phyloP scores from a whole-genome alignment of 2,797 vertebrate species.

The Poeciliopsis infans region DNA sequence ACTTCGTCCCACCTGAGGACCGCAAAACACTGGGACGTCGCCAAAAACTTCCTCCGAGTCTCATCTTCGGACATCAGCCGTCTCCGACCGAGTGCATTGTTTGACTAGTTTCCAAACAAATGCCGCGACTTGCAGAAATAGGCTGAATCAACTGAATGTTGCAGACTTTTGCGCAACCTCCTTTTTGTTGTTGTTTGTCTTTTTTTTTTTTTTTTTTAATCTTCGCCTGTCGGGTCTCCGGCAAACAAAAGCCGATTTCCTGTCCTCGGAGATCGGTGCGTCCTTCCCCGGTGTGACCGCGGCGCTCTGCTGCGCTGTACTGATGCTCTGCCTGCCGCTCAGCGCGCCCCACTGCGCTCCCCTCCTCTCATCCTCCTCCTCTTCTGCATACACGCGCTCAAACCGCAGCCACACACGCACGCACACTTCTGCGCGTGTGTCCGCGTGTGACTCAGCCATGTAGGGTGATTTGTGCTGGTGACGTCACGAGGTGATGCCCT shows the following conservation, averaged over 20 bases:
- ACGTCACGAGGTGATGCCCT: conserved; percentile 66
- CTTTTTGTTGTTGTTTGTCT: conserved; percentile 15
- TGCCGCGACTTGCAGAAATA: conserved; percentile 22
- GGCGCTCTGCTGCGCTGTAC: conserved; percentile 33
- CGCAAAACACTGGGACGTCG: conserved; percentile 30
- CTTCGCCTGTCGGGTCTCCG: conserved; percentile 2
- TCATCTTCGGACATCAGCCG: conserved; percentile 62
- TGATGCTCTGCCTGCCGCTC: conserved; percentile 30
- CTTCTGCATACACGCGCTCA: conserved; percentile 14
- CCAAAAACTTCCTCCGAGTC: conserved; percentile 30
- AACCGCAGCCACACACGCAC: conserved; percentile 28
- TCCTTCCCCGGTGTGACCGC: conserved; percentile 34
- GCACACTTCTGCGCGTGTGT: not conserved
- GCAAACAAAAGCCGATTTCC: conserved; percentile 11
- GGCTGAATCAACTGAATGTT: not conserved
- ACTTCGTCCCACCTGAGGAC: conserved; percentile 45
- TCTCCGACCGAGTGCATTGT: conserved; percentile 48
- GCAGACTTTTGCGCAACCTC: not conserved
- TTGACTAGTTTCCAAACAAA: conserved; percentile 66
- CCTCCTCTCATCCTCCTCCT: conserved; percentile 16
- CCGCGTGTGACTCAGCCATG: conserved; percentile 5
- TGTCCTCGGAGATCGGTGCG: conserved; percentile 37
- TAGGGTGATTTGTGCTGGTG: conserved; percentile 32
- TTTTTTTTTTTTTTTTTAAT: conserved; percentile 3
- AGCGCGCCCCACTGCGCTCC: conserved; percentile 20